Evolutionary conservation across 2,888 invertebrate species (phyloP), one percentile per base, ranked within the genome.

Genomic region (Cenopis cana): DNA sequence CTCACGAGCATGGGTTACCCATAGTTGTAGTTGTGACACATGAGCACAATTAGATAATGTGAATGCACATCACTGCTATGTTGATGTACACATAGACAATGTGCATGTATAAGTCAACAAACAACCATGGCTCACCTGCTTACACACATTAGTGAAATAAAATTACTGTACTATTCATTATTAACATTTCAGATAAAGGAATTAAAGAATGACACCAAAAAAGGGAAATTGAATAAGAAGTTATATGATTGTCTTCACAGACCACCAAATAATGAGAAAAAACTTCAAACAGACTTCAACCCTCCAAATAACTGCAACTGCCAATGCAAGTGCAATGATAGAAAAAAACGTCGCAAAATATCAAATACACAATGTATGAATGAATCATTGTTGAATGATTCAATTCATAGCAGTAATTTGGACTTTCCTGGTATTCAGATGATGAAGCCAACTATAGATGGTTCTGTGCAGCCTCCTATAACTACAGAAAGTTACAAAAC

Each of bases 181-280:
- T 33, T 33, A 20, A 61, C 1, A 11, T 83, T 84, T 68, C 76
- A 93, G 93, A 85, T 93, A 20, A 86, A 88, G 72, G 85, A 89
- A 75, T 79, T 93, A 52, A 91, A 92, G 82, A 82, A 74, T 50
- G 88, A 90, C 69, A 92, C 90, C 29, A 84, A 83, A 68, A 89
- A 85, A 70, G 89, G 91, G 6, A 87, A 83, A 79, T 76, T 93
- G 20, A 82, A 88, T 67, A 88, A 79, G 72, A 87, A 84, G 69
- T 79, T 93, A 56, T 86, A 85, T 81, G 87, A 89, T 18, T 89
- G 84, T 74, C 82, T 93, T 12, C 82, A 81, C 52, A 84, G 77
- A 74, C 83, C 86, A 65, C 86, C 89, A 74, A 74, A 73, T 71
- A 91, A 90, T 81, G 86, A 87, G 49, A 90, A 90, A 74, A 89